Evolutionary conservation across 2,888 invertebrate species (phyloP).

Genomic region (Phyto melanocephala): DNA sequence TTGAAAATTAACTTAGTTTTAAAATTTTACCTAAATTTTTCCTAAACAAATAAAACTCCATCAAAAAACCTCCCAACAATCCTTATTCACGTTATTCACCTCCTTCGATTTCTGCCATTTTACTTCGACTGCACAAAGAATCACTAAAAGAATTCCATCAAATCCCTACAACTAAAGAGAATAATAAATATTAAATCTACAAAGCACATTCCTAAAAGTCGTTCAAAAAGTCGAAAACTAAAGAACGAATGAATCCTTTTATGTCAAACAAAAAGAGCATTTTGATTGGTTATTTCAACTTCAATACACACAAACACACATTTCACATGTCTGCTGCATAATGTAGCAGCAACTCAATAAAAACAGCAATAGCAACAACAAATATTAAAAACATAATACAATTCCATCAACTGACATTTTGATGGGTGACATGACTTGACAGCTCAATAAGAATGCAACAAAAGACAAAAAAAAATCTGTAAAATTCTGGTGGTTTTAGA

Average conservation of each 20-base stretch:
- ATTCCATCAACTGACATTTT: slow-evolving; percentile 65
- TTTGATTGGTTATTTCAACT: slow-evolving; percentile 63
- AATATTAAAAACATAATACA: slow-evolving; percentile 20
- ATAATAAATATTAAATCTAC: slow-evolving; percentile 3
- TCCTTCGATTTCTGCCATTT: slow-evolving; percentile 58
- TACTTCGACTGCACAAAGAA: slow-evolving; percentile 14
- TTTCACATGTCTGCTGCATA: slow-evolving; percentile 3
- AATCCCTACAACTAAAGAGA: slow-evolving; percentile 1
- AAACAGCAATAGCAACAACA: background rate
- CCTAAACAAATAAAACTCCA: background rate
- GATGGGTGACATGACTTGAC: slow-evolving; percentile 66
- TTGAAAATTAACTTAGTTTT: too few species aligned
- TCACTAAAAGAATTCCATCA: slow-evolving; percentile 30
- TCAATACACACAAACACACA: background rate
- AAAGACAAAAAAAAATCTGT: background rate
- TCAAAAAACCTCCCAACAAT: background rate
- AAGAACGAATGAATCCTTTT: slow-evolving; percentile 55
- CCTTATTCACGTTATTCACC: background rate
- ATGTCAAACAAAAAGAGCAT: slow-evolving; percentile 59
- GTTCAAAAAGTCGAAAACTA: slow-evolving; percentile 14
- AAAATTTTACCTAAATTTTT: too few species aligned
- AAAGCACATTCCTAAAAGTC: slow-evolving; percentile 52
- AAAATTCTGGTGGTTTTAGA: slow-evolving; percentile 1
- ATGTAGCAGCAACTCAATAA: slow-evolving; percentile 2
- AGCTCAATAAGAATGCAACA: slow-evolving; percentile 74